These are phyloP conservation scores for Sebastes steindachneri DNA, from an alignment of 2,797 vertebrate genomes.

Conservation along the genomic window DNA sequence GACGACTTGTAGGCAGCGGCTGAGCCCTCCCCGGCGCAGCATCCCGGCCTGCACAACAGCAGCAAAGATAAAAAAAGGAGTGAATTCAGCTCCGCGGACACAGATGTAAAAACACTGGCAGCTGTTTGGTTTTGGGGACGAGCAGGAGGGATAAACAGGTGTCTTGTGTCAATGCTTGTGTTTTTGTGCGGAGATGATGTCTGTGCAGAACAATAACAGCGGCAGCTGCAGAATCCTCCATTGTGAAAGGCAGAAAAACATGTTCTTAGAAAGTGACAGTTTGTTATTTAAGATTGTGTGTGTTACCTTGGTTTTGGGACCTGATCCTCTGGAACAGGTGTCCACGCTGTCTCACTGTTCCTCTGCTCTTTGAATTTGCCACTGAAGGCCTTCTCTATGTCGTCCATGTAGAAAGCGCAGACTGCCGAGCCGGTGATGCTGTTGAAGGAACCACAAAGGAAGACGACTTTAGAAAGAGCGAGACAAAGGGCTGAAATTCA, in stretches of 20 bases:
- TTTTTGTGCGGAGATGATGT: constrained; percentile 22
- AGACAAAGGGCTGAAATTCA: background rate
- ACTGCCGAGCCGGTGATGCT: constrained; percentile 96
- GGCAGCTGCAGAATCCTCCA: constrained; percentile 31
- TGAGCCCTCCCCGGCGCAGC: constrained; percentile 88
- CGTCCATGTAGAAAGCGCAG: constrained; percentile 96
- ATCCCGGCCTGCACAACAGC: constrained; percentile 85
- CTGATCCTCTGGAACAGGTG: constrained; percentile 89
- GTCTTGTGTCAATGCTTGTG: constrained; percentile 26
- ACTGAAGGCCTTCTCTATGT: constrained; percentile 89
- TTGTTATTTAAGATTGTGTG: constrained; percentile 14
- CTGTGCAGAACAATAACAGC: constrained; percentile 46
- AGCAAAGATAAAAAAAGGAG: background rate
- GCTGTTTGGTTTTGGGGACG: constrained; percentile 44
- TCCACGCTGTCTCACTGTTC: constrained; percentile 90
- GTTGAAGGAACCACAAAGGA: background rate
- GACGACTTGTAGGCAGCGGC: constrained; percentile 85
- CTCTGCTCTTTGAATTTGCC: constrained; percentile 94
- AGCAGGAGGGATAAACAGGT: constrained; percentile 53
- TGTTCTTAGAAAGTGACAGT: constrained; percentile 34
- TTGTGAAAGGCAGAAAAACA: constrained; percentile 27
- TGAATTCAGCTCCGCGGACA: constrained; percentile 10
- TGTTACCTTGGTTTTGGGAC: constrained; percentile 91
- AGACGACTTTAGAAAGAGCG: background rate
- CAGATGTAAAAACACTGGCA: constrained; percentile 54